Conservation (phyloP, 2,888 invertebrate genomes). For the Ectemnius continuus region DNA sequence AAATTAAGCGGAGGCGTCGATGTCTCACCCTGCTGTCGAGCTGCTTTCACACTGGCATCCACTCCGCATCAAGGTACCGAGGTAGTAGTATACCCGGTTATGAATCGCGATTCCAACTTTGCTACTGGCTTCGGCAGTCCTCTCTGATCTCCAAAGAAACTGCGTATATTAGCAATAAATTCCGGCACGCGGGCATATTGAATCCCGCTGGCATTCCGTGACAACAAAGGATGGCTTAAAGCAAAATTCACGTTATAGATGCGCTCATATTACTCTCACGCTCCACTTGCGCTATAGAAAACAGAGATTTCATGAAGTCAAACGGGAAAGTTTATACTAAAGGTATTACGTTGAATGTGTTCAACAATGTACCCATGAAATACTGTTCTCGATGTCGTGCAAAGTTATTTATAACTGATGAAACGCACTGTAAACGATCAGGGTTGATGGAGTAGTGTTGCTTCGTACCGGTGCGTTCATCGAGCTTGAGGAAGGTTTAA, state of each 20-base stretch:
- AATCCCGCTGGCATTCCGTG: conserved; percentile 14
- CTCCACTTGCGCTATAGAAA: too few species aligned
- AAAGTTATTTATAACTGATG: background rate
- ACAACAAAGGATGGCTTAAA: conserved; percentile 53
- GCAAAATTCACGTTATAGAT: too few species aligned
- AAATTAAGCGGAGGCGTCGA: conserved; percentile 68
- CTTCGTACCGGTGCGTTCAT: background rate
- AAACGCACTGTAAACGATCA: too few species aligned
- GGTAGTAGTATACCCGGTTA: conserved; percentile 14
- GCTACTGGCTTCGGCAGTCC: background rate
- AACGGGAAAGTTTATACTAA: too few species aligned
- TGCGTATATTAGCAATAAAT: conserved; percentile 54
- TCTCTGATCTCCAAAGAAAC: conserved; percentile 22
- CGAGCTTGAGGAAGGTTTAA: conserved; percentile 24
- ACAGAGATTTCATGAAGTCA: too few species aligned
- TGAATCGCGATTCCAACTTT: conserved; percentile 33
- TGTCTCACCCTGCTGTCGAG: conserved; percentile 13
- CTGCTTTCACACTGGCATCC: background rate
- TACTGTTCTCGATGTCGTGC: too few species aligned
- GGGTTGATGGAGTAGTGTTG: too few species aligned
- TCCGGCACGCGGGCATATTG: conserved; percentile 11
- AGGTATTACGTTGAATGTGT: too few species aligned
- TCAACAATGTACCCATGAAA: too few species aligned
- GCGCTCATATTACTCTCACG: too few species aligned
- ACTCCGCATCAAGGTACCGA: conserved; percentile 7